Evolutionary conservation across 2,888 invertebrate genomes (phyloP).

Genomic region (Pristionchus entomophagus): DNA sequence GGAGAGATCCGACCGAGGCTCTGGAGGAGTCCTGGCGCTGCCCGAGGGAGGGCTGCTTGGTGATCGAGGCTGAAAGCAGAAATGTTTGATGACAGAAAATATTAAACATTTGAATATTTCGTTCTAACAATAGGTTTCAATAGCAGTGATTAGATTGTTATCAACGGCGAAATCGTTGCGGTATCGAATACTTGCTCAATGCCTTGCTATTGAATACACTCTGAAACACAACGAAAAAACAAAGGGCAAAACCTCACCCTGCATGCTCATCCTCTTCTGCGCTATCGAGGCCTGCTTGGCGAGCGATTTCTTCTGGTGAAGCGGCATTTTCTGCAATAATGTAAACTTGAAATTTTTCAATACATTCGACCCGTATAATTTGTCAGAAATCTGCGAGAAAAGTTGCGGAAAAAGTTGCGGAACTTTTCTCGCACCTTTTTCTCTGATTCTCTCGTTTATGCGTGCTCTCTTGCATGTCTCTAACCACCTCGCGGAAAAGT

Average conservation of each 20-base stretch:
- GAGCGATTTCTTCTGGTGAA: conserved; percentile 39
- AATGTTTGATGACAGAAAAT: neutral
- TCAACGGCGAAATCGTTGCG: too few species aligned
- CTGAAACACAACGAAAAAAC: neutral
- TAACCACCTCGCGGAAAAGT: too few species aligned
- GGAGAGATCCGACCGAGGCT: neutral
- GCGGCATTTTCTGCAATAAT: conserved; percentile 26
- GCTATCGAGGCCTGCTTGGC: neutral
- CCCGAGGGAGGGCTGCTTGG: neutral
- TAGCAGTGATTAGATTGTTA: too few species aligned
- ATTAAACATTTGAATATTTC: neutral
- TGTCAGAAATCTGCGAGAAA: neutral
- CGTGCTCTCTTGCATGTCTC: too few species aligned
- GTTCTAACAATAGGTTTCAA: neutral
- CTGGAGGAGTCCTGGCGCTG: neutral
- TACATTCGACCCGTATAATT: too few species aligned
- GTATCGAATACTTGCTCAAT: too few species aligned
- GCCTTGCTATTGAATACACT: neutral
- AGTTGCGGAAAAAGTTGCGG: too few species aligned
- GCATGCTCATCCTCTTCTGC: neutral
- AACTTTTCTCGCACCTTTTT: too few species aligned
- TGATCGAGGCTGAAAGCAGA: neutral
- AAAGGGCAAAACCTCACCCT: neutral
- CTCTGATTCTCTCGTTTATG: too few species aligned
- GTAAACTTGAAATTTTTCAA: neutral